Conservation (phyloP, 2,113 vertebrate genomes). For the Halichoeres trimaculatus region DNA sequence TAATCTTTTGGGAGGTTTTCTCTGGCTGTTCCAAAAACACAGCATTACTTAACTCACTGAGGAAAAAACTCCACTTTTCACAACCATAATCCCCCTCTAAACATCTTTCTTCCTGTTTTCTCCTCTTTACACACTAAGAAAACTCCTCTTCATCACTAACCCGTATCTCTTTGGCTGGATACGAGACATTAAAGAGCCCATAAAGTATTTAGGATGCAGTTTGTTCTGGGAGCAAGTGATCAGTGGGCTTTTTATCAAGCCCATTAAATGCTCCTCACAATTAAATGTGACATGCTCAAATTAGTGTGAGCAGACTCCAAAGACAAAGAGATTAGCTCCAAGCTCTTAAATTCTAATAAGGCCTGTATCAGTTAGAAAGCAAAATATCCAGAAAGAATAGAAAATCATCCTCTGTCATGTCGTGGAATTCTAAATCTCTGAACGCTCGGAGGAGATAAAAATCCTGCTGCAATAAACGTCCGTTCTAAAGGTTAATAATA, state of each 20-base stretch:
- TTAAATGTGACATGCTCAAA: constrained; percentile 72
- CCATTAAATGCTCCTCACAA: constrained; percentile 73
- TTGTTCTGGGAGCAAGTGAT: constrained; percentile 74
- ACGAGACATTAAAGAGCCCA: constrained; percentile 74
- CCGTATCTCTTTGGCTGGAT: constrained; percentile 47
- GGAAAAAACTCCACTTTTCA: constrained; percentile 4
- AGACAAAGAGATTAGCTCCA: constrained; percentile 64
- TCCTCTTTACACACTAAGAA: constrained; percentile 1
- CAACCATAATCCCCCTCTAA: background rate
- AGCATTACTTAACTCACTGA: constrained; percentile 39
- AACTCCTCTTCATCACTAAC: constrained; percentile 10
- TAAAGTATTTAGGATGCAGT: constrained; percentile 76
- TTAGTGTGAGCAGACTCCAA: constrained; percentile 57
- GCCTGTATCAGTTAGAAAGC: constrained; percentile 45
- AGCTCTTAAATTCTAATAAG: constrained; percentile 52
- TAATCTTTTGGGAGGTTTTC: too few relatives aligned
- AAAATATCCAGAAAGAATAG: constrained; percentile 29
- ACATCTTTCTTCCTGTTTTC: constrained; percentile 14
- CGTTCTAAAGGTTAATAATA: constrained; percentile 8
- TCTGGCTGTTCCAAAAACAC: constrained; percentile 1
- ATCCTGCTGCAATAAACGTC: background rate
- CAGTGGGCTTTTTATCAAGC: constrained; percentile 75
- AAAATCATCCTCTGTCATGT: background rate
- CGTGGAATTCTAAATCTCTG: background rate
- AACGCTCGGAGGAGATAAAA: background rate